Evolutionary conservation across 2,113 vertebrate genomes (phyloP), one percentile per base, ranked within the genome.

Genomic region (Callaeas wilsoni): DNA sequence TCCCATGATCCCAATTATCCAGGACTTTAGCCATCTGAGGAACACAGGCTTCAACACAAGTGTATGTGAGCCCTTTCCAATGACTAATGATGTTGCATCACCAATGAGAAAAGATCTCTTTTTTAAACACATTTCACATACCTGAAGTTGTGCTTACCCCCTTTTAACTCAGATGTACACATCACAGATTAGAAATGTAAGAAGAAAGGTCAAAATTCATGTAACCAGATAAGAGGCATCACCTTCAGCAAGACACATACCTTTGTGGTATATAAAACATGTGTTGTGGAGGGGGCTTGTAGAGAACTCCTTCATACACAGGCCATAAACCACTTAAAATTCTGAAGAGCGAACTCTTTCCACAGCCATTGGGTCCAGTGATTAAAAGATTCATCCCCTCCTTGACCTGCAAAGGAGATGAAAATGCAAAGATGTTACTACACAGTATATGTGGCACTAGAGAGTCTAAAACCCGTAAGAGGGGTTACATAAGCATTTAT

Each of bases 181-280:
- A 77, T 7, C 49, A 50, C 25, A 69, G n/a, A 60, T 17, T 56
- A 29, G 69, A 87, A 93, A 68, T 23, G 13, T 6, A 20, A 83
- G 33, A 22, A 82, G 37, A 18, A 27, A 10, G 29, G 35, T 41
- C 52, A 88, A 90, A 90, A 81, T 47, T 53, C 33, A 79, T 1
- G 3, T 60, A 73, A 85, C 10, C 14, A 85, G 44, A 25, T 62
- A 70, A 88, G 46, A 69, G n/a, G 16, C 32, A 57, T 15, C 21
- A 69, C 39, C 26, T 60, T 27, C 53, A 91, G 47, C 86, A 84
- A 74, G 65, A 50, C 21, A 88, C 98, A 39, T 96, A 99, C 99
- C 99, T 99, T 97, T 99, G 99, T 92, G 99, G 99, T 96, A 99
- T 99, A 97, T 99, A 99, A 97, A 99, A 99, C 99, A 99, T 98